phyloP scores from a whole-genome alignment of 2,888 invertebrate species.

The Cantharis rufa region DNA sequence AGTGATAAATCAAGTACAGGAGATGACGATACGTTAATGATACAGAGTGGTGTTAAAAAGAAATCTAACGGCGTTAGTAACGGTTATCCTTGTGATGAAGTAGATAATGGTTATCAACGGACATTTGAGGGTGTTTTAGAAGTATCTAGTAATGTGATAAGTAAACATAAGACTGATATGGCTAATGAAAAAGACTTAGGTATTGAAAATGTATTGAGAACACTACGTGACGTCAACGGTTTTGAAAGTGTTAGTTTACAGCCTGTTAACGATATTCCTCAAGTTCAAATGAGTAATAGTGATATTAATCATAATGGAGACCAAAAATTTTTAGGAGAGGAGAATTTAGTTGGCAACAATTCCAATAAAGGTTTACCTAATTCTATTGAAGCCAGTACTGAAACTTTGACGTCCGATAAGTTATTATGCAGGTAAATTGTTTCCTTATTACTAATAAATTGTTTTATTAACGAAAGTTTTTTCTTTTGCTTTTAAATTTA shows the following conservation, averaged over 20 bases:
- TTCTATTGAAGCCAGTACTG: constrained; percentile 60
- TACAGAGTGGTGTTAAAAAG: constrained; percentile 14
- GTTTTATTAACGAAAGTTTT: background rate
- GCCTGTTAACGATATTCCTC: constrained; percentile 14
- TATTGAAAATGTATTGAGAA: constrained; percentile 11
- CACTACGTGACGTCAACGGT: constrained; percentile 24
- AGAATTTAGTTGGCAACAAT: constrained; percentile 32
- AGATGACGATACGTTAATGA: constrained; percentile 17
- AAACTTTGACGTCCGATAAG: constrained; percentile 57
- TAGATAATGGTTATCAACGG: background rate
- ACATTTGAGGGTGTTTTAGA: constrained; percentile 19
- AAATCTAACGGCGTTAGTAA: constrained; percentile 15
- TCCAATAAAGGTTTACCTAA: constrained; percentile 26
- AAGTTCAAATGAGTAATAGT: constrained; percentile 12
- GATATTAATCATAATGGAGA: constrained; percentile 37
- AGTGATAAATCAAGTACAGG: constrained; percentile 20
- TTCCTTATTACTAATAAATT: background rate
- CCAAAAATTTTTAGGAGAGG: constrained; percentile 39
- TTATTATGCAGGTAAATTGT: constrained; percentile 33
- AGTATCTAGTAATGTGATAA: constrained; percentile 40
- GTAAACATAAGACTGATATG: constrained; percentile 41
- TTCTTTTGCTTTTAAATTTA: background rate
- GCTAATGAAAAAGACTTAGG: constrained; percentile 28
- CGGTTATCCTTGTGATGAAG: constrained; percentile 8
- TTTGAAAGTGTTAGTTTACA: constrained; percentile 38